Percentiles rank a stretch among this genome's conserved stretches.
Evolutionary conservation across 2,888 invertebrate species (phyloP).

Genomic region (Toxonevra muliebris): DNA sequence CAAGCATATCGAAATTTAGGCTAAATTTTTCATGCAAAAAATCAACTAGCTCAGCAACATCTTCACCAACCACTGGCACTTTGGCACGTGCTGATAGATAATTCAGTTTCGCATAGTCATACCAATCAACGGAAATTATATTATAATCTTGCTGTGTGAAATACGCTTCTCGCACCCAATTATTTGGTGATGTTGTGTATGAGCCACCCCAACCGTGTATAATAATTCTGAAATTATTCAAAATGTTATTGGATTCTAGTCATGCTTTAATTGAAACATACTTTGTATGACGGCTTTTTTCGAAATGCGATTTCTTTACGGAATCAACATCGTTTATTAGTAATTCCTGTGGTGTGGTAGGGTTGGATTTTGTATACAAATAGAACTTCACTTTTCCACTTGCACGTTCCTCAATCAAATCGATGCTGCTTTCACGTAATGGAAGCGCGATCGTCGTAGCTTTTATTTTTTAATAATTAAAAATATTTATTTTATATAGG

Average conservation of each 20-base stretch:
- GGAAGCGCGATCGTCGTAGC: conserved; percentile 19
- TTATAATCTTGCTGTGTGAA: conserved; percentile 68
- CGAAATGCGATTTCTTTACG: conserved; percentile 42
- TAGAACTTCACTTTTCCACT: conserved; percentile 36
- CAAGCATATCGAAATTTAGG: conserved; percentile 65
- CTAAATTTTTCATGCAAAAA: conserved; percentile 66
- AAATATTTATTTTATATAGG: too few relatives aligned
- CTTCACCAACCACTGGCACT: conserved; percentile 42
- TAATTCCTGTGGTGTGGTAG: conserved; percentile 35
- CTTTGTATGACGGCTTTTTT: conserved; percentile 43
- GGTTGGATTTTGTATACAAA: conserved; percentile 42
- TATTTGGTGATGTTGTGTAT: conserved; percentile 60
- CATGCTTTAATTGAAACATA: too few relatives aligned
- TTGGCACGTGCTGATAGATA: conserved; percentile 67
- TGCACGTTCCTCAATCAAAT: conserved; percentile 22
- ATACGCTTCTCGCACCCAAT: conserved; percentile 61
- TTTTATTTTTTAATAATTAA: too few relatives aligned
- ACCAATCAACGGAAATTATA: conserved; percentile 71
- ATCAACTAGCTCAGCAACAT: conserved; percentile 46
- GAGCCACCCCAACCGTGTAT: conserved; percentile 69
- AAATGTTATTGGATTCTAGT: not conserved
- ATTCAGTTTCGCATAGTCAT: conserved; percentile 66
- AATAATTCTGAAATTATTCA: conserved; percentile 48
- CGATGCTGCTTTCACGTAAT: conserved; percentile 13
- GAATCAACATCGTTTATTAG: conserved; percentile 35